A percentile compares a stretch with the other conserved stretches of the same genome.
These are phyloP conservation scores for Pimephales promelas DNA, from an alignment of 2,113 vertebrate genomes.

Conservation along the genomic window DNA sequence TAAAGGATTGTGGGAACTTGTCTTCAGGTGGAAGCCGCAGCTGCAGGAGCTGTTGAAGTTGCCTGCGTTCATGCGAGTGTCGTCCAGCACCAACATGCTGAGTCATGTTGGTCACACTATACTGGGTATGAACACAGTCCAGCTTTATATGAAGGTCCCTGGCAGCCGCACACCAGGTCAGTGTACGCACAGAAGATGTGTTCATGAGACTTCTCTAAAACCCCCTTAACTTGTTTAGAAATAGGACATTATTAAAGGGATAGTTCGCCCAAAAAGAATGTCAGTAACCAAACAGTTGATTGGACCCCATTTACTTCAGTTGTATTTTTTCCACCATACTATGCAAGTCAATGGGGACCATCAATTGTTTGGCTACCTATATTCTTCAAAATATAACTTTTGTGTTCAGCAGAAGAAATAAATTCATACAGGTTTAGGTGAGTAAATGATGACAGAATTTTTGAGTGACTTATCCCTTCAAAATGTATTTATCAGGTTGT, in stretches of 20 bases:
- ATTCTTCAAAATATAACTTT: no score
- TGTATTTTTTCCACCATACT: no score
- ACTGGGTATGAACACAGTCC: constrained; percentile 95
- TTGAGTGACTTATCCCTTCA: no score
- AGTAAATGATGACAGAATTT: no score
- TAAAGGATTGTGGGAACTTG: neutral
- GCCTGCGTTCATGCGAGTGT: constrained; percentile 92
- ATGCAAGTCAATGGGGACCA: no score
- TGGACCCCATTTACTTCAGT: no score
- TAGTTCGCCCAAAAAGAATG: no score
- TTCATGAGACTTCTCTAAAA: neutral
- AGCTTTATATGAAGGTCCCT: constrained; percentile 96
- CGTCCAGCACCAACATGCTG: constrained; percentile 91
- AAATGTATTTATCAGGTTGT: neutral
- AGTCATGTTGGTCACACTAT: constrained; percentile 93
- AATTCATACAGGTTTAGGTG: no score
- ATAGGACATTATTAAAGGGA: neutral
- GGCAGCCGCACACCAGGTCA: constrained; percentile 91
- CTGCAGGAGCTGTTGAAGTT: constrained; percentile 92
- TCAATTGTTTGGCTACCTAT: no score
- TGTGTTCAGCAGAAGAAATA: no score
- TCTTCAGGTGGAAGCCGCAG: constrained; percentile 88
- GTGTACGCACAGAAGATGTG: constrained; percentile 23
- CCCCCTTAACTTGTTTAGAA: neutral
- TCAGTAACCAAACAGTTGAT: no score